These are phyloP conservation scores for Diphyllodes magnificus DNA, from an alignment of 2,113 vertebrate species.

Conservation along the genomic window DNA sequence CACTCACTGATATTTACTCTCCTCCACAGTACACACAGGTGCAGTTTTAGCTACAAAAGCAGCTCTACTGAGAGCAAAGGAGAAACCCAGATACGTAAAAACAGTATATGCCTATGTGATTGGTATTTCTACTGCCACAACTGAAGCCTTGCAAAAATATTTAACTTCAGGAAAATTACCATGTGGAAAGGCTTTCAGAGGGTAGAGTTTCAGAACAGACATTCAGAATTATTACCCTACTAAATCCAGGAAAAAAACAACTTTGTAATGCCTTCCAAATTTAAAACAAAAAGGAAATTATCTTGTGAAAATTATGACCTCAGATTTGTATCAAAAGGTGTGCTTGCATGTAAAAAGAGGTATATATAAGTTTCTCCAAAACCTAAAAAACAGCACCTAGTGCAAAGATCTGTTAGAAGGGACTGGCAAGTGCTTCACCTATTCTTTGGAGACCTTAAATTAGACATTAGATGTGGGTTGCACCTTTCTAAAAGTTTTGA, in stretches of 20 bases:
- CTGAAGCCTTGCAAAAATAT: neutral
- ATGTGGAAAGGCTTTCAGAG: neutral
- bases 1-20: neutral
- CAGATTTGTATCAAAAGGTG: neutral
- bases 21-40: neutral
- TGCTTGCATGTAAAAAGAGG: neutral
- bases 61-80: neutral
- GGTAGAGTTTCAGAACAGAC: neutral
- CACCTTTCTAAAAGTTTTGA: neutral
- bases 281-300: neutral
- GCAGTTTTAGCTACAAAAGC: neutral
- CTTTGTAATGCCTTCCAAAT: neutral
- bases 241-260: neutral
- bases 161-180: neutral
- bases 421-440: neutral
- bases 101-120: neutral
- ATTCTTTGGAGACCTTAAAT: neutral
- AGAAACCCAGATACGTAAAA: neutral
- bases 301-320: neutral
- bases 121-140: neutral
- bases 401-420: neutral
- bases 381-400: neutral
- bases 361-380: neutral
- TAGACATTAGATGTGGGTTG: neutral
- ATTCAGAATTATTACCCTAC: neutral